These are phyloP conservation scores for Bombus haemorrhoidalis DNA, from an alignment of 1,140 invertebrate species.

Conservation along the genomic window DNA sequence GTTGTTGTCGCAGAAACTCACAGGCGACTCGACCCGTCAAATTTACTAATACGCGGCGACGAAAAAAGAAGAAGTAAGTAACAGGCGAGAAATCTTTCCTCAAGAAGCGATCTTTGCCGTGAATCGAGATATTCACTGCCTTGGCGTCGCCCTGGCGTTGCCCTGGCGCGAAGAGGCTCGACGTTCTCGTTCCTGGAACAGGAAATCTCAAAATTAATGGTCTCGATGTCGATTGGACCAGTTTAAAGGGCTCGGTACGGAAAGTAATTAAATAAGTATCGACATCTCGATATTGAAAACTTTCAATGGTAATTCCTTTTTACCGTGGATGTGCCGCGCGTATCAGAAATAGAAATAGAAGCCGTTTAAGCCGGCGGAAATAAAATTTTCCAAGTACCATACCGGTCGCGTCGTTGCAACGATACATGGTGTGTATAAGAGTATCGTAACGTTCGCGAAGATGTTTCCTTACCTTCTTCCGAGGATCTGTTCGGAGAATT, in stretches of 20 bases:
- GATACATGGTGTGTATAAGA: background rate
- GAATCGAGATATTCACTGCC: too few species aligned
- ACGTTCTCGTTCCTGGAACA: background rate
- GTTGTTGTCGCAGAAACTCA: too few species aligned
- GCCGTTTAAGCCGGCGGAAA: background rate
- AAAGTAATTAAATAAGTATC: background rate
- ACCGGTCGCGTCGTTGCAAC: background rate
- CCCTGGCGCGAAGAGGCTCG: too few species aligned
- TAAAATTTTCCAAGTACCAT: background rate
- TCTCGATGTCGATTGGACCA: too few species aligned
- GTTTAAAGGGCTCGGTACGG: background rate
- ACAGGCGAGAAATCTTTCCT: too few species aligned
- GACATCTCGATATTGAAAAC: background rate
- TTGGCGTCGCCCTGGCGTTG: too few species aligned
- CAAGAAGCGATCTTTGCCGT: too few species aligned
- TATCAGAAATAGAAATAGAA: background rate
- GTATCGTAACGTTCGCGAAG: background rate
- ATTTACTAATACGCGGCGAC: too few species aligned
- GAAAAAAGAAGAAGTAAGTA: too few species aligned
- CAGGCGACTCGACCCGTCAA: too few species aligned
- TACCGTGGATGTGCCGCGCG: background rate
- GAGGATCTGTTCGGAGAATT: background rate
- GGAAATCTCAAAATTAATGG: background rate
- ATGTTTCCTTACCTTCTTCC: background rate
- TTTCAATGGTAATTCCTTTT: background rate